Base-by-base conservation (phyloP, 2,888 invertebrate genomes). In the Volucella bombylans region DNA sequence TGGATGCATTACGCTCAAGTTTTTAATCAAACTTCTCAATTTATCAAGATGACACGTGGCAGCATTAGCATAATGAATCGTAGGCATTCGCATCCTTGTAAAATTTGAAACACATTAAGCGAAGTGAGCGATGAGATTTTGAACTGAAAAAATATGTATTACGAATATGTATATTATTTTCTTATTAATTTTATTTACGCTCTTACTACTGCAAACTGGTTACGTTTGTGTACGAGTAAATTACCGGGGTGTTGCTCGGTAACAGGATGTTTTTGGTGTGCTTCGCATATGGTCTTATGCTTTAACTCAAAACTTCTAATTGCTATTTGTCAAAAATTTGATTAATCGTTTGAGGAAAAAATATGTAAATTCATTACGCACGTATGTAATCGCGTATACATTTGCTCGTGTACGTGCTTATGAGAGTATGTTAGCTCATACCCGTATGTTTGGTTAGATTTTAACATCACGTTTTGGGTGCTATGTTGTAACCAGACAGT, bases 1-100 rank as follows among this genome's bases (percentile, higher is more conserved):
- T 73, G 59, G 74, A 85, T 72, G 85, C 85, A 81, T 69, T 78
- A 81, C 86, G 86, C 86, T 82, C 82, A 86, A 82, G 82, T 82
- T 86, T 87, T 87, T 87, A 87, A 87, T 87, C 87, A 87, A 87
- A 87, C 86, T 86, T 87, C 86, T 76, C 87, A 87, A 88, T 88
- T 88, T 88, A 87, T 88, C 88, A 88, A 87, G 86, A 87, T 87
- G 88, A 86, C 88, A 87, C 88, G 88, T 88, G 88, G 78, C 86
- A 74, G 87, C 87, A 87, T 88, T 87, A 88, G 87, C 87, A 78
- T 87, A 87, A 87, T 88, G 88, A 88, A 88, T 88, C 86, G 88
- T 68, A 77, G 87, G 81, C 88, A 83, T 64, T 87, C 78, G 77
- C 43, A 77, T 81, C 71, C 81, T 81, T 81, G 50, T 71, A 83